These are phyloP conservation scores for Zaprionus nigranus DNA, from an alignment of 1,140 invertebrate species.

Conservation along the genomic window DNA sequence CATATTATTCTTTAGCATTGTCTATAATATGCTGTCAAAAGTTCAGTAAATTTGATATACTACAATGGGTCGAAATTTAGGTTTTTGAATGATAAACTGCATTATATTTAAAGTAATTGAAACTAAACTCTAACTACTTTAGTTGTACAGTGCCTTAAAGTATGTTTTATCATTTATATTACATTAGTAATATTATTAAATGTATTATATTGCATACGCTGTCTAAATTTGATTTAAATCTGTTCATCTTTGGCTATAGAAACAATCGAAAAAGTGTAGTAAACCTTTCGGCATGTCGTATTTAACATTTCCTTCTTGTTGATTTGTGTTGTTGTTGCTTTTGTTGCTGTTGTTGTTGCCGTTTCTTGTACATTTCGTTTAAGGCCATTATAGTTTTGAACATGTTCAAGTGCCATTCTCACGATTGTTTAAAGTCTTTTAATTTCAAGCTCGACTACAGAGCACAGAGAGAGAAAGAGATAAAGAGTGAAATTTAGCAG, in stretches of 20 bases:
- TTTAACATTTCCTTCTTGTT: conserved; percentile 29
- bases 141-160: too few species aligned
- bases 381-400: conserved; percentile 82
- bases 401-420: conserved; percentile 83
- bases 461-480: conserved; percentile 43
- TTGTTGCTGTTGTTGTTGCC: conserved; percentile 43
- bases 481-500: conserved; percentile 82
- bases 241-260: too few species aligned
- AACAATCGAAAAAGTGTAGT: background rate
- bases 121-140: too few species aligned
- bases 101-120: too few species aligned
- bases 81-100: too few species aligned
- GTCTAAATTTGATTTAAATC: background rate
- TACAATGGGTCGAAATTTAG: too few species aligned
- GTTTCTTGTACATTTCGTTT: conserved; percentile 77
- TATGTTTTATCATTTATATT: too few species aligned
- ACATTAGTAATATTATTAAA: too few species aligned
- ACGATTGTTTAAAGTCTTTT: conserved; percentile 83
- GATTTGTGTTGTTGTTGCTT: conserved; percentile 51
- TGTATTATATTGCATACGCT: too few species aligned
- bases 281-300: background rate
- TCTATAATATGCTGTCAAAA: too few species aligned
- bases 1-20: too few species aligned
- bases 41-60: too few species aligned
- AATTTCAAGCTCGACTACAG: conserved; percentile 74